These are phyloP conservation scores for Gallinago paraguaiae DNA, from an alignment of 2,113 vertebrate genomes.

Conservation along the genomic window DNA sequence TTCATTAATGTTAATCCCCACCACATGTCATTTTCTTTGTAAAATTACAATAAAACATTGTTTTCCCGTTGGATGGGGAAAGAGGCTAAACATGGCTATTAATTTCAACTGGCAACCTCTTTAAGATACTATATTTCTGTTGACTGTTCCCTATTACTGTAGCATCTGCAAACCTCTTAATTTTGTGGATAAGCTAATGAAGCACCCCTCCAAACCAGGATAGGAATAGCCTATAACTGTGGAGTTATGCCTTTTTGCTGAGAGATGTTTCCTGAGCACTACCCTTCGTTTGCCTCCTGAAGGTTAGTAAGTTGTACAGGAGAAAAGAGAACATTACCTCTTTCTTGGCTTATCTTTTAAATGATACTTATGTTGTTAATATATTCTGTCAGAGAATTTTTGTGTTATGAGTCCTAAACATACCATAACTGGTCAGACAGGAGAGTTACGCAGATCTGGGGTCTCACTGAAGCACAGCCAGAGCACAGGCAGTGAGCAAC, in stretches of 20 bases:
- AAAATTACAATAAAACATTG: neutral
- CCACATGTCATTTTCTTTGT: neutral
- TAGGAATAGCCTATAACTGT: neutral
- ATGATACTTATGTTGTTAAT: neutral
- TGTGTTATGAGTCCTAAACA: neutral
- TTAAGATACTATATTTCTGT: neutral
- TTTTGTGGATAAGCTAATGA: neutral
- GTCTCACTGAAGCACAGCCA: neutral
- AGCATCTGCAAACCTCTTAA: neutral
- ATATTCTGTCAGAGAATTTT: neutral
- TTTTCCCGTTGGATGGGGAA: neutral
- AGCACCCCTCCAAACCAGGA: neutral
- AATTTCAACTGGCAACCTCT: neutral
- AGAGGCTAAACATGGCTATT: neutral
- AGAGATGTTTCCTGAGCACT: neutral
- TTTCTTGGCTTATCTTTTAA: neutral
- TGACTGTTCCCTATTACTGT: neutral
- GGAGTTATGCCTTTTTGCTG: neutral
- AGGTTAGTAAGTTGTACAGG: neutral
- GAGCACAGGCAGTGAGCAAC: neutral
- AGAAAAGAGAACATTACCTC: neutral
- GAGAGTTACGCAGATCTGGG: fast-evolving
- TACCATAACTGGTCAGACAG: neutral
- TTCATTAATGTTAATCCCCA: neutral
- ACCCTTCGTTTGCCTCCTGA: neutral